phyloP scores from a whole-genome alignment of 1,140 invertebrate species.

The Cepaea nemoralis region DNA sequence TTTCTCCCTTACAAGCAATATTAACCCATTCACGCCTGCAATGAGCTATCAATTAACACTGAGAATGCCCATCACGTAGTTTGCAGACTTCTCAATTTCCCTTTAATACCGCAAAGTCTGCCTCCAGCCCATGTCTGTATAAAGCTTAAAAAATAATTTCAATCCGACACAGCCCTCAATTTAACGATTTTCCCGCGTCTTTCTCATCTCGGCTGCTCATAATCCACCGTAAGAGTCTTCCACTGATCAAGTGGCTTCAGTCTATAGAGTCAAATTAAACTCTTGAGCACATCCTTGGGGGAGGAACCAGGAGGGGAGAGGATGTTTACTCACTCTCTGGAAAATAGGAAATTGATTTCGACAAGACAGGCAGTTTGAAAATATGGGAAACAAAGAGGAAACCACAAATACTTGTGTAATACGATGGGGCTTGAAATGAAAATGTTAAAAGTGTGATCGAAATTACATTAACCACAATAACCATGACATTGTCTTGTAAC shows the following conservation, averaged over 20 bases:
- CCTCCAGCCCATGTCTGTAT: background rate
- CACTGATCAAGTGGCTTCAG: background rate
- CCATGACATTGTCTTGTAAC: too few species aligned
- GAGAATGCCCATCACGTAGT: background rate
- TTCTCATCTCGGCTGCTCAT: background rate
- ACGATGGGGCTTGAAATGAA: too few species aligned
- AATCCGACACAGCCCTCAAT: background rate
- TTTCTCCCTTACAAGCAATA: too few species aligned
- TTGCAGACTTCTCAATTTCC: background rate
- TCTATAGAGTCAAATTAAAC: background rate
- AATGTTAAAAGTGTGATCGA: too few species aligned
- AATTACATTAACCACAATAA: too few species aligned
- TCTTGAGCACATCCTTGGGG: background rate
- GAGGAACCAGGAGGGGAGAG: too few species aligned
- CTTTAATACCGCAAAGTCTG: background rate
- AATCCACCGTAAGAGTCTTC: background rate
- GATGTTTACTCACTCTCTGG: too few species aligned
- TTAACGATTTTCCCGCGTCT: background rate
- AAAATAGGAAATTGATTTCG: too few species aligned
- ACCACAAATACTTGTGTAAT: too few species aligned
- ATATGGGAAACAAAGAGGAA: too few species aligned
- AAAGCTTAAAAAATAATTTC: background rate
- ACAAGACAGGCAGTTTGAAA: too few species aligned
- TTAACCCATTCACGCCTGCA: too few species aligned
- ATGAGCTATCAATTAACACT: background rate